Base-by-base conservation (phyloP, 1,140 invertebrate species). In the Procambarus virginalis region DNA sequence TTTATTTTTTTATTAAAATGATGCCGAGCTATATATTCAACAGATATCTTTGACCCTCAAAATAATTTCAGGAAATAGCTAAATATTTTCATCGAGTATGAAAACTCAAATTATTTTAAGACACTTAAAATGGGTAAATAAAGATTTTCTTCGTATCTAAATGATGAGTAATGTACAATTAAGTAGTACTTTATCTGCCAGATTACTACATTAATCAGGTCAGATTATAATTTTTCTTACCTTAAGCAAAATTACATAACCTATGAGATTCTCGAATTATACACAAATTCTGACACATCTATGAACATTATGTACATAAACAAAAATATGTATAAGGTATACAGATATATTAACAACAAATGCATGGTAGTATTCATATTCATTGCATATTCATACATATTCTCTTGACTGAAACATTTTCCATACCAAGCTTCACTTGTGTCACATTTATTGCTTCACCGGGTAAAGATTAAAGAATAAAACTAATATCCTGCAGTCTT, bases 221-320 rank as follows among this genome's bases (percentile, higher is more conserved):
- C n/a, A 34, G 58, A 22, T 73, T 73, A 34, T 73, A 73, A 73
- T 73, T 20, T 34, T 81, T 81, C 22, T 34, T 51, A 82, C 45
- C 46, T 82, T 46, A 68, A 81, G 46, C 55, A 46, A 82, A 34
- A 68, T 82, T 68, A 82, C 22, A 68, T 82, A 82, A 68, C 58
- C 34, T 82, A 68, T 46, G 51, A 64, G 80, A 82, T 68, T 82
- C 80, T 68, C 49, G 22, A 81, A 46, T 82, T 82, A 82, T 82
- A 82, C 60, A 68, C 58, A 82, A 68, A 82, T 68, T n/a, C 17
- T 82, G 80, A 51, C 49, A 82, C 60, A 82, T 82, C 22, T 82
- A 82, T 82, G 46, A 82, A 82, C 58, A 82, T 46, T 82, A 82
- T 82, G 22, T 82, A 82, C 80, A 81, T 3, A 58, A 55, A 60